Evolutionary conservation across 2,113 vertebrate genomes (phyloP).

Genomic region (Spea bombifrons): DNA sequence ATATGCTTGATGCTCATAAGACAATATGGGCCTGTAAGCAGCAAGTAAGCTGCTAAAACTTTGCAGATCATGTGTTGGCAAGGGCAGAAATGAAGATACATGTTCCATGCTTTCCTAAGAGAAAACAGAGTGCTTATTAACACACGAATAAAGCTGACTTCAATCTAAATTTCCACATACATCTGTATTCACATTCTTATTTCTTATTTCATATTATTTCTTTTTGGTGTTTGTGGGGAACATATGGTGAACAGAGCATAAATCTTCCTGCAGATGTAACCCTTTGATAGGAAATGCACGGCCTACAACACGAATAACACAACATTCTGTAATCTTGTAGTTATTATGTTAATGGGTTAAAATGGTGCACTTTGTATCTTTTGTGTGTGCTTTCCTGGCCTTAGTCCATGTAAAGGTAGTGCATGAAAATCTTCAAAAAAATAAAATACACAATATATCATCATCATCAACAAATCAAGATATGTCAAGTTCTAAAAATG

Average conservation of each 20-base stretch:
- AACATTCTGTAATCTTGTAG: not conserved
- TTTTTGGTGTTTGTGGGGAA: constrained; percentile 16
- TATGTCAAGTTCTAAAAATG: too few species aligned
- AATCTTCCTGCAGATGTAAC: not conserved
- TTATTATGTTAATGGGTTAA: not conserved
- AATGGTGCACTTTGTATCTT: not conserved
- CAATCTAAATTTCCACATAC: constrained; percentile 1
- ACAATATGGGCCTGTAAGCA: constrained; percentile 2
- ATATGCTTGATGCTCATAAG: constrained; percentile 31
- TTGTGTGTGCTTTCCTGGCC: too few species aligned
- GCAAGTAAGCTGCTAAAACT: constrained; percentile 14
- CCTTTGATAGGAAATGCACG: not conserved
- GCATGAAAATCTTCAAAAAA: too few species aligned
- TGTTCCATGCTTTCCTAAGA: constrained; percentile 19
- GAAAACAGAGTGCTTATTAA: constrained; percentile 24
- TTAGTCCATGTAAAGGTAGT: too few species aligned
- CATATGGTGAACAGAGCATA: constrained; percentile 1
- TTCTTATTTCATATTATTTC: not conserved
- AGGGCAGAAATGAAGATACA: constrained; percentile 31
- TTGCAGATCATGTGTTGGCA: constrained; percentile 25
- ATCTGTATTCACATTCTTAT: not conserved
- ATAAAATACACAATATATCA: too few species aligned
- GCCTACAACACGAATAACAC: not conserved
- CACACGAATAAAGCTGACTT: constrained; percentile 4
- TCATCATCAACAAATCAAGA: too few species aligned